Evolutionary conservation across 2,113 vertebrate genomes (phyloP), one percentile per base, ranked within the genome.

Genomic region (Microcebus griseorufus): DNA sequence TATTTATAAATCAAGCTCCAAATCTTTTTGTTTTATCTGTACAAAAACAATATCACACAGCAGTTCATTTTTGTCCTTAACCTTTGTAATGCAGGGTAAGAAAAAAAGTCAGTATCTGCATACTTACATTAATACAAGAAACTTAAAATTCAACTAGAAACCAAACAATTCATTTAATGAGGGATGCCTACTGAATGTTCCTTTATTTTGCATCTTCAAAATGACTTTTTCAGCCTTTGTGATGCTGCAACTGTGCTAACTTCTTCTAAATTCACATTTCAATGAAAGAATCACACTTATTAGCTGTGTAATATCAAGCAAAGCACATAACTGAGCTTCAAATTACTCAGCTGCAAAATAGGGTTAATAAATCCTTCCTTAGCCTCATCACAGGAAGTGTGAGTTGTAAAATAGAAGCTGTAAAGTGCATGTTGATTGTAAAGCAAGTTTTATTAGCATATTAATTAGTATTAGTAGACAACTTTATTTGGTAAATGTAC

Each of bases 21-120:
- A 67, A 79, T 92, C 14, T 70, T 51, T 93, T 12, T 94, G 93
- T 3, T 97, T 97, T 85, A 83, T 55, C 55, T 89, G 6, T 88
- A 78, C 25, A 95, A 97, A 93, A 94, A 23, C 48, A 96, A 4
- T 32, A 75, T 32, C 48, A 90, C 69, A 80, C 9, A 95, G 58
- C 75, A 98, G 12, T 87, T 95, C n/a, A 29, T 78, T 90, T 32
- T 98, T 96, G 73, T 18, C 75, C 17, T 32, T 93, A 97, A 90
- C 29, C 9, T 78, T 97, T 97, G 45, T 14, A 81, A 11, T 20
- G 20, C 20, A 65, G 27, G 11, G 55, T 81, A n/a, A 90, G 27
- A 51, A 72, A 96, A 96, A 96, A 88, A 85, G 65, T 53, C 85
- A 92, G 42, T 37, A 62, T 95, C 93, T 94, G 32, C 80, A 92